Evolutionary conservation across 2,888 invertebrate species (phyloP), one percentile per base, ranked within the genome.

Genomic region (Mythimna vitellina): DNA sequence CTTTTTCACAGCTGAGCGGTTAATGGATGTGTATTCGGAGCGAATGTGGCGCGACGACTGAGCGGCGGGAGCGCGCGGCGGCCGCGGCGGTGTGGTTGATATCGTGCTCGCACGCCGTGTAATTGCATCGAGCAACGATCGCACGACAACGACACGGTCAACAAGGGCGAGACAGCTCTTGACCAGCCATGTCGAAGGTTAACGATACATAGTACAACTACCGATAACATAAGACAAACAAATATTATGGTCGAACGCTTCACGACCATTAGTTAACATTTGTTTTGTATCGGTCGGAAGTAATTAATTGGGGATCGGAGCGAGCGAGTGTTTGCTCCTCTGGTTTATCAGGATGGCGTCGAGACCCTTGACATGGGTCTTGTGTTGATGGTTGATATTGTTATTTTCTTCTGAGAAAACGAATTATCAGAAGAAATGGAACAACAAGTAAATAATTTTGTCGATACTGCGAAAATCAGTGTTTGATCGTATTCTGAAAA

Each of bases 171-270:
- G 88, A 89, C 90, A 88, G 86, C 87, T 89, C 83, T 86, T 92
- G 93, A 91, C 92, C 92, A 88, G 89, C 80, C 88, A 90, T 92
- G 92, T 93, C 92, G 89, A 93, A 94, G 93, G 94, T 93, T 93
- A 93, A 89, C 86, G 82, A 84, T 88, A 89, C 76, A 82, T 81
- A 35, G 10, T 72, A 77, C 66, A 77, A 60, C 62, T 76, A 74
- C 58, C 77, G 84, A 84, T 84, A 85, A 84, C 85, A 89, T 87
- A 88, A 87, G 88, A 84, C 87, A 91, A 91, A 91, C 89, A 89
- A 77, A 88, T 88, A 90, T 88, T 86, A 90, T 86, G 84, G 83
- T 86, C 84, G 88, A 87, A 88, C 88, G 88, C 87, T 89, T 87
- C 80, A 86, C 83, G 87, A 84, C 80, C 86, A 90, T 90, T 85